Percentiles rank a stretch among this genome's conserved stretches.
Conservation (phyloP, 92 coral and sea anemone species). For the Parazoanthus swiftii region DNA sequence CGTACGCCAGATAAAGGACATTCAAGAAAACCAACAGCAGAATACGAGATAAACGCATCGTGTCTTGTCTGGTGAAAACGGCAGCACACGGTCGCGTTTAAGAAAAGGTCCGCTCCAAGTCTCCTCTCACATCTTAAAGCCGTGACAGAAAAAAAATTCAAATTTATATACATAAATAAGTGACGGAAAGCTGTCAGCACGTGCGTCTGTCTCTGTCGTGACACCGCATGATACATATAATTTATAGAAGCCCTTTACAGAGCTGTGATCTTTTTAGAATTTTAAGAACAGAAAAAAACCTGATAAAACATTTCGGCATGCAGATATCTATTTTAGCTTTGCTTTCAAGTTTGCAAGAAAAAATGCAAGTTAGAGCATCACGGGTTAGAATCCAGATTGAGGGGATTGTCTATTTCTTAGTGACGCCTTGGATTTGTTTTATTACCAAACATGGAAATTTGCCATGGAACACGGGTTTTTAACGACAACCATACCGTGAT, state of each 20-base stretch:
- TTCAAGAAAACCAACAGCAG: background rate
- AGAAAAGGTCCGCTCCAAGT: background rate
- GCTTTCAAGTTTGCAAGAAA: background rate
- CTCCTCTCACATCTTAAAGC: background rate
- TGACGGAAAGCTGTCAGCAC: background rate
- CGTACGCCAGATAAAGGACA: background rate
- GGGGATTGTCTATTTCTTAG: background rate
- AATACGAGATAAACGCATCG: background rate
- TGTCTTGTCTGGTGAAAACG: background rate
- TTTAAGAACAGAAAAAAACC: background rate
- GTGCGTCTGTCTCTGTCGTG: background rate
- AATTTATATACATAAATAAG: background rate
- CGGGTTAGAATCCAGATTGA: background rate
- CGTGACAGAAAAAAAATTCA: background rate
- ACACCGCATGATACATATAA: background rate
- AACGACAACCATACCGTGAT: background rate
- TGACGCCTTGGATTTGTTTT: background rate
- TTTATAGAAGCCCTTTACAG: background rate
- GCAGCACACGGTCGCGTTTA: background rate
- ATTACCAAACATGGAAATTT: constrained; percentile 1
- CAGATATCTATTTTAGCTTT: background rate
- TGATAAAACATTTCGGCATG: background rate
- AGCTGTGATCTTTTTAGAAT: background rate
- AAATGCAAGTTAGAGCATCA: background rate
- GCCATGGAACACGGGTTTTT: too few relatives aligned